Conservation (phyloP, 2,797 vertebrate genomes). For the Dipus sagitta region DNA sequence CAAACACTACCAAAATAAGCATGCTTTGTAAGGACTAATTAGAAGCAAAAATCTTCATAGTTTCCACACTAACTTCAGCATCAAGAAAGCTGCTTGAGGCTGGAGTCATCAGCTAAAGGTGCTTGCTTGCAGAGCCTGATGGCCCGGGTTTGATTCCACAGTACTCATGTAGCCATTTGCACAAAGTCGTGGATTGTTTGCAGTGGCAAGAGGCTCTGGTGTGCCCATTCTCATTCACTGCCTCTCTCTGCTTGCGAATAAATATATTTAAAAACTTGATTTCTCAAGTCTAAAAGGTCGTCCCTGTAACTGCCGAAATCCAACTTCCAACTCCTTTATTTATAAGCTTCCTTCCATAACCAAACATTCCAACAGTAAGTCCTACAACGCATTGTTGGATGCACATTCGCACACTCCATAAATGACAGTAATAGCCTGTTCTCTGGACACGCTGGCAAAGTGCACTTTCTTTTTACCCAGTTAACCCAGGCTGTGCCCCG, state of each 20-base stretch:
- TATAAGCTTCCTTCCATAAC: background rate
- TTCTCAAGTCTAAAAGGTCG: background rate
- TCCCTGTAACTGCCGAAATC: background rate
- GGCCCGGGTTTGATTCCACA: too few species aligned
- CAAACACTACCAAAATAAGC: background rate
- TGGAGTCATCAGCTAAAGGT: too few species aligned
- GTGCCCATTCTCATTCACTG: too few species aligned
- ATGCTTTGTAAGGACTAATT: background rate
- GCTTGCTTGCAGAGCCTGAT: too few species aligned
- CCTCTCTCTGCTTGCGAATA: too few species aligned
- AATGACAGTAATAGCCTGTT: background rate
- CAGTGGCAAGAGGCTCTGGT: too few species aligned
- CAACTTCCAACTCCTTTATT: background rate
- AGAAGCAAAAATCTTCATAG: background rate
- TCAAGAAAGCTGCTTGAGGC: background rate
- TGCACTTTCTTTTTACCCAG: background rate
- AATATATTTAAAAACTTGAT: background rate
- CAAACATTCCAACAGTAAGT: constrained; percentile 24
- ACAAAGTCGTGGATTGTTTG: too few species aligned
- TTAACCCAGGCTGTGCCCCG: background rate
- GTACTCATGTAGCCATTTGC: too few species aligned
- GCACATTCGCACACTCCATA: background rate
- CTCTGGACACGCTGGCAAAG: background rate
- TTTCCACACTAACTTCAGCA: background rate
- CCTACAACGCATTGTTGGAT: background rate